phyloP scores from a whole-genome alignment of 2,888 invertebrate genomes.

The Apeira syringaria region DNA sequence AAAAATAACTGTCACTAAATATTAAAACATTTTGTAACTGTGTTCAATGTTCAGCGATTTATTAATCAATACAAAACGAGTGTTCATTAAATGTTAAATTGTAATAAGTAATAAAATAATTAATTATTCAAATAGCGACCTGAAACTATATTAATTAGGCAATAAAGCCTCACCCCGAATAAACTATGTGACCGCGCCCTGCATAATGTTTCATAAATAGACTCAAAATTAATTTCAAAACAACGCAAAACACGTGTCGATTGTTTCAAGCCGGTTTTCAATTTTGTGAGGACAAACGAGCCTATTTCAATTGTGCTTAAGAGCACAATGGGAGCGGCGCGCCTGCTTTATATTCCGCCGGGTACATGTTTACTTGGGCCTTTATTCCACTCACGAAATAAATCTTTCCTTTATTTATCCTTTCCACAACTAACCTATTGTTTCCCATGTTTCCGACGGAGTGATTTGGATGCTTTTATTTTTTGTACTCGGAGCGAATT shows the following conservation, averaged over 20 bases:
- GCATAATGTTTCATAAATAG: neutral
- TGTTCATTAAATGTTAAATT: too few species aligned
- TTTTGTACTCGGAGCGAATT: slow-evolving; percentile 19
- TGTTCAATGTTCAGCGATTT: too few species aligned
- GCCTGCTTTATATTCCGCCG: slow-evolving; percentile 53
- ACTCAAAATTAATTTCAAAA: neutral
- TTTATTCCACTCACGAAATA: slow-evolving; percentile 65
- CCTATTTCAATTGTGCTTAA: slow-evolving; percentile 17
- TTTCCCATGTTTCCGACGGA: slow-evolving; percentile 42
- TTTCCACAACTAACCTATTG: slow-evolving; percentile 58
- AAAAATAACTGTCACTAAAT: too few species aligned
- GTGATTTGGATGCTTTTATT: slow-evolving; percentile 44
- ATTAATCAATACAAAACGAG: too few species aligned
- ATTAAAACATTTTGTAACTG: too few species aligned
- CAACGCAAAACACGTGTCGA: neutral
- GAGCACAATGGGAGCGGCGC: slow-evolving; percentile 14
- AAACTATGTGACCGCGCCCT: neutral
- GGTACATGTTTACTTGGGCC: slow-evolving; percentile 43
- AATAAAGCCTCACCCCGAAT: neutral
- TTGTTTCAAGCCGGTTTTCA: slow-evolving; percentile 11
- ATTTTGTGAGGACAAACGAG: slow-evolving; percentile 13
- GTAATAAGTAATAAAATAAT: neutral
- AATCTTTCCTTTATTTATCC: slow-evolving; percentile 64
- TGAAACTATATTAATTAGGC: neutral
- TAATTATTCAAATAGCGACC: neutral